Evolutionary conservation across 2,113 vertebrate species (phyloP).

Genomic region (Odobenus rosmarus): DNA sequence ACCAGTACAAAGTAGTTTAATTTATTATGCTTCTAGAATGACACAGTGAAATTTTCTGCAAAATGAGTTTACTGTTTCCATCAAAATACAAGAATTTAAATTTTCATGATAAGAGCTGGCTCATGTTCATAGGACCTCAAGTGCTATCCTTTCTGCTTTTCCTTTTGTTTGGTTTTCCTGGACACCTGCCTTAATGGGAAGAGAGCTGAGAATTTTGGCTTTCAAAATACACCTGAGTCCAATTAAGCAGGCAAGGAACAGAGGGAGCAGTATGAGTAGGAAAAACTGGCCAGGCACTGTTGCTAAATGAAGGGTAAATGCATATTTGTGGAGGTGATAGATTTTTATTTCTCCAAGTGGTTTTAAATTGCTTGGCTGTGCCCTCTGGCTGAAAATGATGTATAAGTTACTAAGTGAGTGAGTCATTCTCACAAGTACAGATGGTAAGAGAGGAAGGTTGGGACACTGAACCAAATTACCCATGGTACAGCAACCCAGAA

Average conservation of each 20-base stretch:
- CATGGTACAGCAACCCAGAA: background rate
- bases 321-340: background rate
- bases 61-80: conserved; percentile 16
- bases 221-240: conserved; percentile 65
- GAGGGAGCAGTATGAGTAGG: background rate
- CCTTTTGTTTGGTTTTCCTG: conserved; percentile 14
- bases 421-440: conserved; percentile 15
- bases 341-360: conserved; percentile 56
- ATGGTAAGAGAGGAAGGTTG: background rate
- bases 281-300: conserved; percentile 23
- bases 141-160: background rate
- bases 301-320: conserved; percentile 61
- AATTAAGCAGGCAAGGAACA: conserved; percentile 50
- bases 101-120: background rate
- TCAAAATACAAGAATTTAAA: conserved; percentile 44
- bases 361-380: conserved; percentile 35
- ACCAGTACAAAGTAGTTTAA: background rate
- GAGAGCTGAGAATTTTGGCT: conserved; percentile 60
- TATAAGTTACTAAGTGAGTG: background rate
- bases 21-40: background rate
- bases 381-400: conserved; percentile 7
- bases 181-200: conserved; percentile 47
- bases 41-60: background rate
- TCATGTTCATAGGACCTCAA: background rate
- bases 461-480: background rate